phyloP scores from a whole-genome alignment of 2,113 vertebrate genomes.

The Rissa tridactyla region DNA sequence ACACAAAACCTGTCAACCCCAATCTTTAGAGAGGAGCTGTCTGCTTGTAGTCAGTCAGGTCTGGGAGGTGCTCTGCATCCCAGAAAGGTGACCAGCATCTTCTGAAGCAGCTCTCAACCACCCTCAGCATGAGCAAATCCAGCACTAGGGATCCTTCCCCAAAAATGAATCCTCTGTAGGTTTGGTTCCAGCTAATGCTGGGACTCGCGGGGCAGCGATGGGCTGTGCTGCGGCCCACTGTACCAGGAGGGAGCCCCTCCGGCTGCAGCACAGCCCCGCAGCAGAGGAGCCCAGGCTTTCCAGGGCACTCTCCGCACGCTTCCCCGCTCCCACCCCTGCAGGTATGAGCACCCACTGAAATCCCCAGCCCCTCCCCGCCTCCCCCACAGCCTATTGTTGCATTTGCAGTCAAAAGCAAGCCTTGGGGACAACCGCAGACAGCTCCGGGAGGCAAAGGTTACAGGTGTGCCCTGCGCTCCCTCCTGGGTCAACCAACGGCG shows the following conservation, averaged over 20 bases:
- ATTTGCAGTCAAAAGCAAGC: not conserved
- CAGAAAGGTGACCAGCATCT: not conserved
- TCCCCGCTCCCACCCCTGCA: not conserved
- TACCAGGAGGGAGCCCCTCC: accelerated
- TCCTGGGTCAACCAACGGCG: not conserved
- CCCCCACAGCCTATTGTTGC: not conserved
- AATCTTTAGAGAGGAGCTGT: not conserved
- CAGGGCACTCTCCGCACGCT: not conserved
- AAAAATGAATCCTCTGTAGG: accelerated
- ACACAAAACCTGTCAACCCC: accelerated
- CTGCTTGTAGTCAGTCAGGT: not conserved
- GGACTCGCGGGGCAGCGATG: accelerated
- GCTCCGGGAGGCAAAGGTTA: constrained; percentile 21
- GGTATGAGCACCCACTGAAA: not conserved
- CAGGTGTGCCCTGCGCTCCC: constrained; percentile 9
- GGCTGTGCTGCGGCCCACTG: not conserved
- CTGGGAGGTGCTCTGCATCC: not conserved
- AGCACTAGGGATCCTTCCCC: not conserved
- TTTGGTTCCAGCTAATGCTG: accelerated
- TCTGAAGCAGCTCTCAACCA: not conserved
- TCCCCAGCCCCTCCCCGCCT: not conserved
- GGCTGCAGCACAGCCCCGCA: accelerated
- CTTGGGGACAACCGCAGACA: not conserved
- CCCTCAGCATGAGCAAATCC: not conserved
- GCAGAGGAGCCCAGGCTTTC: not conserved